phyloP scores from a whole-genome alignment of 64 coral and sea anemone species.

The Orbicella faveolata region DNA sequence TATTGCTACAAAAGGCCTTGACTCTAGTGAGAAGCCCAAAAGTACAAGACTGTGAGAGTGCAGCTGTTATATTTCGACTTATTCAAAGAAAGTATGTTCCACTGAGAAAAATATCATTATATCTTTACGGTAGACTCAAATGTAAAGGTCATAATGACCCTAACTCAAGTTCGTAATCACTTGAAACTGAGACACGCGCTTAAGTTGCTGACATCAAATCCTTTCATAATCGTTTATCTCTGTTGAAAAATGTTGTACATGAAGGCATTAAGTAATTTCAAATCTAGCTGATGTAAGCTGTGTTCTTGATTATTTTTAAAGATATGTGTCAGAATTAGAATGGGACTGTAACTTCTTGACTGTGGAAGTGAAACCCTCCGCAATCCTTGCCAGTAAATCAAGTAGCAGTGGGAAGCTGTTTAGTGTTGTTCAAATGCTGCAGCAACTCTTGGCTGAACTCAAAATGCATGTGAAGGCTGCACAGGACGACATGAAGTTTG shows the following conservation, averaged over 20 bases:
- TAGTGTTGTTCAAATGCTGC: conserved; percentile 29
- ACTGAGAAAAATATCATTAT: neutral
- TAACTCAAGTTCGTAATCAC: too few relatives aligned
- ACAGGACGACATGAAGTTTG: conserved; percentile 14
- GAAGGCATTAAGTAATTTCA: too few relatives aligned
- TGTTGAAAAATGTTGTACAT: too few relatives aligned
- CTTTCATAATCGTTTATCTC: too few relatives aligned
- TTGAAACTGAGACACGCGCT: too few relatives aligned
- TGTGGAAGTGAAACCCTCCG: neutral
- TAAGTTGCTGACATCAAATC: too few relatives aligned
- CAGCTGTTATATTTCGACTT: conserved; percentile 43
- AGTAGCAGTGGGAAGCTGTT: too few relatives aligned
- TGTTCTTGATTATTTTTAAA: neutral
- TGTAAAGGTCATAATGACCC: too few relatives aligned
- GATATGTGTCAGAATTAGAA: conserved; percentile 32
- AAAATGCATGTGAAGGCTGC: conserved; percentile 43
- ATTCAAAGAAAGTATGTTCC: conserved; percentile 49
- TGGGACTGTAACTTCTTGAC: conserved; percentile 7
- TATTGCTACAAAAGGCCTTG: conserved; percentile 23
- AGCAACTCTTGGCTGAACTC: conserved; percentile 35
- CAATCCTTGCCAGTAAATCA: too few relatives aligned
- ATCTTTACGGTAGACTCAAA: too few relatives aligned
- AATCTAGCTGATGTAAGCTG: neutral
- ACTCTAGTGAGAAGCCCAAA: conserved; percentile 40
- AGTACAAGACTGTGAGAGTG: conserved; percentile 56